These are phyloP conservation scores for Tiliacea aurago DNA, from an alignment of 2,888 invertebrate genomes.

Conservation along the genomic window DNA sequence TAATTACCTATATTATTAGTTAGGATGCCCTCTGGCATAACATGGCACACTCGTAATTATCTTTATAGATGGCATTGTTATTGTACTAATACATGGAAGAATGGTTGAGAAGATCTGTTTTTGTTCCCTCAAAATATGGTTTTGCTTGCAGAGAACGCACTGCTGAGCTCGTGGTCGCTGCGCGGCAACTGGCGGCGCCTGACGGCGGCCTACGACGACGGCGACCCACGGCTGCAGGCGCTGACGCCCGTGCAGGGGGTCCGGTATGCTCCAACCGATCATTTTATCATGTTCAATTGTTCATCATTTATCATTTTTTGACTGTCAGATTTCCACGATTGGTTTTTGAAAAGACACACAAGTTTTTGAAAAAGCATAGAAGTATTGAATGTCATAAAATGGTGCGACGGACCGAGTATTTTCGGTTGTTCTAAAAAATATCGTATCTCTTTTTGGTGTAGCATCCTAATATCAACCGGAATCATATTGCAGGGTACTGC, in stretches of 20 bases:
- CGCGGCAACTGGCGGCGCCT: slow-evolving; percentile 78
- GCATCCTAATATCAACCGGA: not conserved
- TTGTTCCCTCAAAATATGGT: not conserved
- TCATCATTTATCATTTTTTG: not conserved
- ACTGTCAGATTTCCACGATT: not conserved
- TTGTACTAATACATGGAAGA: too few relatives aligned
- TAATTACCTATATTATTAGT: too few relatives aligned
- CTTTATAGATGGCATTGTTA: too few relatives aligned
- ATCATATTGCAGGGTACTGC: slow-evolving; percentile 73
- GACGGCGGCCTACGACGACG: slow-evolving; percentile 70
- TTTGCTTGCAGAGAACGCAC: slow-evolving; percentile 69
- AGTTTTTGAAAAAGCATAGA: too few relatives aligned
- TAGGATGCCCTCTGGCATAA: too few relatives aligned
- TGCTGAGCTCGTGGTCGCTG: slow-evolving; percentile 77
- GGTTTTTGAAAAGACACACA: not conserved
- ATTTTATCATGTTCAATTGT: not conserved
- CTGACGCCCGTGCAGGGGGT: slow-evolving; percentile 77
- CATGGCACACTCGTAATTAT: too few relatives aligned
- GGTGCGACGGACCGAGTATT: not conserved
- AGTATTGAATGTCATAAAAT: not conserved
- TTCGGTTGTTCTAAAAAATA: not conserved
- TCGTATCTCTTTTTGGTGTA: not conserved
- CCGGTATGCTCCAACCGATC: slow-evolving; percentile 66
- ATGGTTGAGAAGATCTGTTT: too few relatives aligned
- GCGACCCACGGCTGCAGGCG: slow-evolving; percentile 73